Conservation (phyloP, 2,888 invertebrate species). For the Agriotes lineatus region DNA sequence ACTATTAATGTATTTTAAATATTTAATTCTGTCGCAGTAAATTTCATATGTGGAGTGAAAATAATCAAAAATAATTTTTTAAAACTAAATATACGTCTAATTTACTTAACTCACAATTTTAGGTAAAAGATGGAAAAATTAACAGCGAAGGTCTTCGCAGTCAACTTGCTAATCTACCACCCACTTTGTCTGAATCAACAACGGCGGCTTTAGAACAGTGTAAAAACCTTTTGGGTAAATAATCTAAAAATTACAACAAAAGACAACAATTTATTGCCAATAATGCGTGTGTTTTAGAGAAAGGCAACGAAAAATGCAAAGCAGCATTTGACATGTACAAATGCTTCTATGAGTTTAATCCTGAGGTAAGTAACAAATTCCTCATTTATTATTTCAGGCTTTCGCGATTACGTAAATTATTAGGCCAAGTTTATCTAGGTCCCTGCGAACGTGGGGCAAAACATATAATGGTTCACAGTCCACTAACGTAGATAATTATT, state of each 20-base stretch:
- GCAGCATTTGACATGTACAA: slow-evolving; percentile 14
- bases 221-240: slow-evolving; percentile 4
- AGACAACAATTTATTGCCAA: not conserved
- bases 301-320: not conserved
- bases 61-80: too few species aligned
- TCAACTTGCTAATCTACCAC: not conserved
- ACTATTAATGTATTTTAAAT: not conserved
- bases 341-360: not conserved
- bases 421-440: too few species aligned
- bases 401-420: too few species aligned
- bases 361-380: slow-evolving; percentile 15
- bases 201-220: not conserved
- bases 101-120: too few species aligned
- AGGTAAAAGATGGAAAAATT: slow-evolving; percentile 16
- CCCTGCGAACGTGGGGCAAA: too few species aligned
- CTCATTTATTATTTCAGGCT: too few species aligned
- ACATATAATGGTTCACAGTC: too few species aligned
- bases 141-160: not conserved
- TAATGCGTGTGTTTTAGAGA: not conserved
- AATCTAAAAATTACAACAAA: not conserved
- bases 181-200: not conserved
- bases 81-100: too few species aligned
- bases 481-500: too few species aligned
- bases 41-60: too few species aligned
- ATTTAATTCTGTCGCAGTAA: too few species aligned